Conservation (phyloP, 1,140 invertebrate genomes). For the Sminthurides bifidus region DNA sequence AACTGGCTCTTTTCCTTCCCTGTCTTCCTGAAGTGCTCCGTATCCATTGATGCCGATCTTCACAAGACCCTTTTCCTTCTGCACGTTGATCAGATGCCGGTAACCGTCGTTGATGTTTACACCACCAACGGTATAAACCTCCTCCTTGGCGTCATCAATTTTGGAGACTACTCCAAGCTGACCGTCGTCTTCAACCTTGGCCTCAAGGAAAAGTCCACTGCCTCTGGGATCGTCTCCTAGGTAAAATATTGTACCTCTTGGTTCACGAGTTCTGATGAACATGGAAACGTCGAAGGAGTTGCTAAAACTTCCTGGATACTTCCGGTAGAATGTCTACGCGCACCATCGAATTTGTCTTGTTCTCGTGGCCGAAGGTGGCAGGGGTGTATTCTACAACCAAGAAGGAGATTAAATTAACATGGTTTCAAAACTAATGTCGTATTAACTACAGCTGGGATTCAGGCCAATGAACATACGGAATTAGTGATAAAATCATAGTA, state of each 20-base stretch:
- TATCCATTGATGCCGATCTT: constrained; percentile 75
- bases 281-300: constrained; percentile 79
- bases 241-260: constrained; percentile 74
- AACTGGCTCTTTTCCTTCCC: constrained; percentile 52
- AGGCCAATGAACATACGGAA: background rate
- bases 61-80: constrained; percentile 42
- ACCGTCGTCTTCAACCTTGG: constrained; percentile 20
- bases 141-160: constrained; percentile 46
- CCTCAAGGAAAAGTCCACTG: constrained; percentile 20
- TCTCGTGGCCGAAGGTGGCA: constrained; percentile 80
- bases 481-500: constrained; percentile 16
- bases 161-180: constrained; percentile 26
- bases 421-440: too few relatives aligned
- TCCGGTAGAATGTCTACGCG: constrained; percentile 53
- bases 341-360: constrained; percentile 57
- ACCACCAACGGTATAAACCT: constrained; percentile 65
- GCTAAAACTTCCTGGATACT: constrained; percentile 54
- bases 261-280: constrained; percentile 75
- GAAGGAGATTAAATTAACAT: constrained; percentile 12
- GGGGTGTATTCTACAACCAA: constrained; percentile 62
- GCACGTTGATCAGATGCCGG: constrained; percentile 57
- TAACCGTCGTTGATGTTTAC: constrained; percentile 73
- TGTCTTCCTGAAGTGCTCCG: constrained; percentile 74
- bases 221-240: constrained; percentile 44
- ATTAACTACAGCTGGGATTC: too few relatives aligned